phyloP scores from a whole-genome alignment of 2,888 invertebrate genomes.

The Tribolium freemani region DNA sequence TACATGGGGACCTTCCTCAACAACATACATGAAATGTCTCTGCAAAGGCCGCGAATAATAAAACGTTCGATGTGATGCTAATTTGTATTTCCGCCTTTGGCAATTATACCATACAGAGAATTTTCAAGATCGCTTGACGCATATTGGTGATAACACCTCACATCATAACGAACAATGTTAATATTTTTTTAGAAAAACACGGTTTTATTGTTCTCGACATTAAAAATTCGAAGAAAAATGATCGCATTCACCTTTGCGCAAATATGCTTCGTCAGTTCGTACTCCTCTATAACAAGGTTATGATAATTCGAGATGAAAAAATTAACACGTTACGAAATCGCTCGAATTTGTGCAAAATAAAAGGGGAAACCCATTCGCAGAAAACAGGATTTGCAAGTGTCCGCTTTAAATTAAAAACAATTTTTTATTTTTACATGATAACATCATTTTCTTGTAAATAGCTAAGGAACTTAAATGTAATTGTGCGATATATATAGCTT shows the following conservation, averaged over 20 bases:
- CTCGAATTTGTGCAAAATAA: not conserved
- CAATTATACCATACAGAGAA: constrained; percentile 17
- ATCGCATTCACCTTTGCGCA: not conserved
- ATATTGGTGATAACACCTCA: constrained; percentile 17
- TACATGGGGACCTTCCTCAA: not conserved
- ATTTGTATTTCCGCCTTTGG: constrained; percentile 15
- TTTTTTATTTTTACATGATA: not conserved
- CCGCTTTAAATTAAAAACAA: not conserved
- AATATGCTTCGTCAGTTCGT: not conserved
- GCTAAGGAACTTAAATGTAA: not conserved
- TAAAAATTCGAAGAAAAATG: not conserved
- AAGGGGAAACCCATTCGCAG: constrained; percentile 7
- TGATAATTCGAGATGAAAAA: not conserved
- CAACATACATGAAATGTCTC: not conserved
- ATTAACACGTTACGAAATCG: not conserved
- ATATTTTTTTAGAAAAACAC: not conserved
- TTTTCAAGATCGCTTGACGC: constrained; percentile 23
- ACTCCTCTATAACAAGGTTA: not conserved
- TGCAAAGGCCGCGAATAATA: not conserved
- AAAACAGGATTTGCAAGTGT: constrained; percentile 8
- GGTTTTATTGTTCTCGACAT: not conserved
- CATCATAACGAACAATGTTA: not conserved
- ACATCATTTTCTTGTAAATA: not conserved
- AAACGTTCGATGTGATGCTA: not conserved
- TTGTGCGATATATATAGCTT: not conserved